Evolutionary conservation across 2,113 vertebrate genomes (phyloP).

Genomic region (Plestiodon gilberti): DNA sequence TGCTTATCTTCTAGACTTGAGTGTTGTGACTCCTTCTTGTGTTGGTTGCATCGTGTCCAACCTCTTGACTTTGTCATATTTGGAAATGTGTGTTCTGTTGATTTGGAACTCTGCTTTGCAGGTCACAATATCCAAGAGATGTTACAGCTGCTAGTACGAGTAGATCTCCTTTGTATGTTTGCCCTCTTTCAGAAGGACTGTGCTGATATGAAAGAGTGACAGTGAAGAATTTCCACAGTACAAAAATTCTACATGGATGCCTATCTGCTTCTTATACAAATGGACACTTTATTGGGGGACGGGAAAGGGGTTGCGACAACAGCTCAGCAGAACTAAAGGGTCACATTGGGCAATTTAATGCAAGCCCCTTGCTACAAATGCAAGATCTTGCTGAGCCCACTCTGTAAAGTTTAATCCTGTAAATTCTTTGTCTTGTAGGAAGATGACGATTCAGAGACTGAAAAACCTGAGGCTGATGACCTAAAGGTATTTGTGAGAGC

Average conservation of each 20-base stretch:
- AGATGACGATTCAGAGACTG: conserved; percentile 95
- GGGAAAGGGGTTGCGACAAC: not conserved
- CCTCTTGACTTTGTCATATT: conserved; percentile 17
- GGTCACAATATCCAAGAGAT: not conserved
- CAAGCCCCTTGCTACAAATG: conserved; percentile 64
- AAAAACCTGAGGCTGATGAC: conserved; percentile 92
- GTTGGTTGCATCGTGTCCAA: not conserved
- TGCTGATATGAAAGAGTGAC: not conserved
- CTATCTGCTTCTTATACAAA: not conserved
- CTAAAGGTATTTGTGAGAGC: conserved; percentile 90
- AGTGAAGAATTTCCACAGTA: not conserved
- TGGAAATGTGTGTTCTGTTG: not conserved
- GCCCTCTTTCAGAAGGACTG: conserved; percentile 21
- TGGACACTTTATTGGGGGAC: conserved; percentile 36
- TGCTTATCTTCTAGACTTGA: not conserved
- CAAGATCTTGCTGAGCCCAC: conserved; percentile 62
- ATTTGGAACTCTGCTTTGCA: not conserved
- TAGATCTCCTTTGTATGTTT: not conserved
- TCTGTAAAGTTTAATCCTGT: conserved; percentile 81
- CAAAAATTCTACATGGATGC: not conserved
- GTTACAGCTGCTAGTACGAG: not conserved
- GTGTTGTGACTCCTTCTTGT: not conserved
- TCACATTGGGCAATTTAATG: conserved; percentile 54
- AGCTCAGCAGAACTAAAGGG: conserved; percentile 5
- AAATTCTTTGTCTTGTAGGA: conserved; percentile 94